Base-by-base conservation (phyloP, 1,140 invertebrate genomes). In the Psilanteris sp. region DNA sequence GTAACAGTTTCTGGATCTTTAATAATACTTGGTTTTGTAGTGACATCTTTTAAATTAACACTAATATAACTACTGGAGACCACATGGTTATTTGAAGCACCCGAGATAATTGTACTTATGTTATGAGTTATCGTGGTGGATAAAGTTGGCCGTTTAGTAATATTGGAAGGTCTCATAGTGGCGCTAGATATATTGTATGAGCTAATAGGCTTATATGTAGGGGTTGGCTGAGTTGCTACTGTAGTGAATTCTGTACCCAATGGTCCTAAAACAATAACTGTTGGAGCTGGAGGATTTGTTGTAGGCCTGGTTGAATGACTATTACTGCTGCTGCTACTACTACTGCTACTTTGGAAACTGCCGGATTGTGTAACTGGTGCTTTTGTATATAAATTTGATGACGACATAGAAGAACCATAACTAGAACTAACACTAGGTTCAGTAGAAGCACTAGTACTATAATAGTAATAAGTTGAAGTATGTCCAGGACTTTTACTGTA, bases 181-280 rank as follows among this genome's bases (percentile, higher is more conserved):
- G 82, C 79, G 89, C 73, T 82, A 87, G 64, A 11, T 13, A 46
- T 32, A 3, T 46, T 46, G 9, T 64, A 32, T 1, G 73, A 50
- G 3, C 43, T 15, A 0, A 22, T 26, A 2, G 83, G 78, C 52
- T 75, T 71, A 50, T 78, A 79, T 3, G 79, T 68, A 54, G 79
- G 20, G 39, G 88, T 85, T 82, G 89, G 85, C 27, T 81, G 68
- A 0, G 78, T 82, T 0, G 81, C 80, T 81, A 87, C 81, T 84
- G 83, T 88, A 80, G 90, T 80, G 86, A 88, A 81, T 11, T 86
- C 83, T 8, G 86, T 83, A 9, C 81, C 85, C 0, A 90, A 66
- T 0, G 91, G 91, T 6, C 91, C 91, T 1, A 94, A 78, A 8
- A 94, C 92, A 14, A 94, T 94, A 0, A 94, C 91, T 0, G 93